Base-by-base conservation (phyloP, 2,888 invertebrate genomes). In the Ceramica pisi region DNA sequence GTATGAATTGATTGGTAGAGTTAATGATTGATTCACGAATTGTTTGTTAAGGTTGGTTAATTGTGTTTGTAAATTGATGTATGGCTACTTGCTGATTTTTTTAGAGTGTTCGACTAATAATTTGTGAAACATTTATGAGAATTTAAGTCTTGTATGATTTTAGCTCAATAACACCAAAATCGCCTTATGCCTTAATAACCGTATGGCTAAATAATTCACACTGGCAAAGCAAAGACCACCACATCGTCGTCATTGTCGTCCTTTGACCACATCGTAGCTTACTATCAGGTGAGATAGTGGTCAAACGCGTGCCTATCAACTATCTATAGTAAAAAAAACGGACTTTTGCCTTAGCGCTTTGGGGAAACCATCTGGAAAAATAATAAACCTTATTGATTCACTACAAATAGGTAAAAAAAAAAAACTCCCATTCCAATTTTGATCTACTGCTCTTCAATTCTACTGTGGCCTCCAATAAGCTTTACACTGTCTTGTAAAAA, bases 401-500 rank as follows among this genome's bases (percentile, higher is more conserved):
- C 46, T n/a, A 12, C 38, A 9, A 48, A 48, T n/a, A 48, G n/a
- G 19, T 6, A 31, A 3, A 8, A 48, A 21, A n/a, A n/a, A n/a
- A n/a, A n/a, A n/a, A n/a, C 1, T 57, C 21, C 0, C 3, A 0
- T 21, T 21, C 6, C 6, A 8, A 31, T 12, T 23, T 67, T 41
- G 55, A 41, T 51, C 41, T 71, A 66, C 78, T 81, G 65, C 2
- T 9, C n/a, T 3, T 16, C 14, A 0, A 16, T 16, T 67, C 4
- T 56, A 41, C 46, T 7, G 16, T 81, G 53, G 10, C 26, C 2
- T 56, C n/a, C 14, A 35, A 26, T 31, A 53, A 55, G 48, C 10
- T 66, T 56, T n/a, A 50, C n/a, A 21, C 12, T 56, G n/a, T 14
- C 51, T 35, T 48, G 44, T n/a, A 41, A 55, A 44, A 77, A 75